Percentiles rank a stretch among this genome's conserved stretches.
phyloP scores from a whole-genome alignment of 2,113 vertebrate genomes.

The Paraplagusia blochii region DNA sequence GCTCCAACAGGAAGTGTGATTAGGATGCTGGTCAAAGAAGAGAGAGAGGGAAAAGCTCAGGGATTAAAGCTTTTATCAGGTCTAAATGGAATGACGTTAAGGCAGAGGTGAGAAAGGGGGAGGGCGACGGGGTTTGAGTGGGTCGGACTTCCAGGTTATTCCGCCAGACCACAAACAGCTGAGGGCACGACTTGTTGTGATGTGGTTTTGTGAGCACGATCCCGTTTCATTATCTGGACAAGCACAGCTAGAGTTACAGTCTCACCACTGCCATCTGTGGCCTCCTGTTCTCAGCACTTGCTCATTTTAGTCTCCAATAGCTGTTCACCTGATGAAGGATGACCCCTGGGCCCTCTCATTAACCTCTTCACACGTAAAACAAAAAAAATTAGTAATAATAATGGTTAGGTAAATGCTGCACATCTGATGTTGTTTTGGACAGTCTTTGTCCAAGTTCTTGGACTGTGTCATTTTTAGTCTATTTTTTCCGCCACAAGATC shows the following conservation, averaged over 20 bases:
- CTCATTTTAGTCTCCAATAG: slow-evolving; percentile 1
- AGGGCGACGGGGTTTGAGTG: slow-evolving; percentile 33
- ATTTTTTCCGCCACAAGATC: slow-evolving; percentile 15
- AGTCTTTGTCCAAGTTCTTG: no score
- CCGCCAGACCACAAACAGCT: slow-evolving; percentile 34
- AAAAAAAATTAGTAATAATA: slow-evolving; percentile 6
- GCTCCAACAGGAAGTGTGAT: slow-evolving; percentile 53
- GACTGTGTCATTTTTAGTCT: no score
- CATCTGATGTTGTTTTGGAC: no score
- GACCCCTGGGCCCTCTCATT: slow-evolving; percentile 44
- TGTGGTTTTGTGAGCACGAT: slow-evolving; percentile 51
- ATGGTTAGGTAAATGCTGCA: slow-evolving; percentile 11
- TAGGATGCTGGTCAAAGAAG: slow-evolving; percentile 42
- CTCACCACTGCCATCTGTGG: slow-evolving; percentile 51
- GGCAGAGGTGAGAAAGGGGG: slow-evolving; percentile 33
- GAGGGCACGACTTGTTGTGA: slow-evolving; percentile 39
- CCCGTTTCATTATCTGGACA: slow-evolving; percentile 59
- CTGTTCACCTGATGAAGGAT: slow-evolving; percentile 46
- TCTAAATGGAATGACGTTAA: slow-evolving; percentile 27
- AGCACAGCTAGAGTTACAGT: slow-evolving; percentile 61
- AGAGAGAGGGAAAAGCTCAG: not conserved
- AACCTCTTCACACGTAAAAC: slow-evolving; percentile 20
- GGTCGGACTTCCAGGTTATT: slow-evolving; percentile 20
- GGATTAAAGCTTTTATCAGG: slow-evolving; percentile 44
- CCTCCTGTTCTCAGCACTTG: slow-evolving; percentile 33